These are phyloP conservation scores for Todiramphus saurophagus DNA, from an alignment of 2,113 vertebrate species.

Conservation along the genomic window DNA sequence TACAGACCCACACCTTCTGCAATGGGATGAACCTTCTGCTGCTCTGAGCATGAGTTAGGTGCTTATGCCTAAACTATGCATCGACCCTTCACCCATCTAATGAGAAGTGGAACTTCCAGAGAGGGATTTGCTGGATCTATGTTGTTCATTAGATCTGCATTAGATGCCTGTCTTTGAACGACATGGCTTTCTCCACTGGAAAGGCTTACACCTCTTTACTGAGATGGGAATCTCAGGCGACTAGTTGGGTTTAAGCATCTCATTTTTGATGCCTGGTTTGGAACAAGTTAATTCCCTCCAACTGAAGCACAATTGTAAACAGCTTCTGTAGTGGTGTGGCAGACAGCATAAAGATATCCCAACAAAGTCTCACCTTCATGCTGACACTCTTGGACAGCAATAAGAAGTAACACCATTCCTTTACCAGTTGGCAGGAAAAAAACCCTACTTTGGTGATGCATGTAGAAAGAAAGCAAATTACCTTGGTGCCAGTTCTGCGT, in stretches of 20 bases:
- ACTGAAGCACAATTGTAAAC: neutral
- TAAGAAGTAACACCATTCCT: neutral
- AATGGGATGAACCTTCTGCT: neutral
- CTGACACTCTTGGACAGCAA: rapidly evolving
- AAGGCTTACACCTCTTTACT: neutral
- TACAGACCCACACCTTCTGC: neutral
- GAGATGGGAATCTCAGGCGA: neutral
- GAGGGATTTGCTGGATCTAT: neutral
- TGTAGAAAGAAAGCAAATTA: neutral
- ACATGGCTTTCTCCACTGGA: neutral
- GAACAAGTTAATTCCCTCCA: neutral
- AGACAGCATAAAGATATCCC: neutral
- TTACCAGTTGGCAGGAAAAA: neutral
- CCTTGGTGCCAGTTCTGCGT: neutral
- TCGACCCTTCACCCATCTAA: neutral
- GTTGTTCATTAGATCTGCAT: neutral
- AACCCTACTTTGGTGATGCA: neutral
- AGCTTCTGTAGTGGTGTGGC: neutral
- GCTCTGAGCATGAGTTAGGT: neutral
- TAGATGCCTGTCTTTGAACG: neutral
- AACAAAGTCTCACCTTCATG: neutral
- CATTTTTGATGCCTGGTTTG: neutral
- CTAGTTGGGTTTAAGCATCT: neutral
- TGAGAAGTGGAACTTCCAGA: neutral
- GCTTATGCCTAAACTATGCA: neutral